phyloP scores from a whole-genome alignment of 1,140 invertebrate genomes.

The Theocolax elegans region DNA sequence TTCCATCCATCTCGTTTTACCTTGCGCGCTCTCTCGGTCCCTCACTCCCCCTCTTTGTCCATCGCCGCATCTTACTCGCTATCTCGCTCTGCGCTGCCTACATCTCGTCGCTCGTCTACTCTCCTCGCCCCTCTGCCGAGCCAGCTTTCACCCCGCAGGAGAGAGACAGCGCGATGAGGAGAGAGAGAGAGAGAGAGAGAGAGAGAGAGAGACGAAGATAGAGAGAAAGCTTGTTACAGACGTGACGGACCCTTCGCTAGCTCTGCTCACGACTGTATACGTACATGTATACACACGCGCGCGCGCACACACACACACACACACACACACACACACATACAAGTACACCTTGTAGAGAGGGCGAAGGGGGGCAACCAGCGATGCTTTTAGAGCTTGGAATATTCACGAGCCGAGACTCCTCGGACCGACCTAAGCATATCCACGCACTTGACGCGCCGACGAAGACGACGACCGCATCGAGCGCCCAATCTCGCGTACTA shows the following conservation, averaged over 20 bases:
- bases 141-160: constrained; percentile 39
- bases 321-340: too few species aligned
- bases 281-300: too few species aligned
- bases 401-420: constrained; percentile 56
- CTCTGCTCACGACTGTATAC: too few species aligned
- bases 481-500: background rate
- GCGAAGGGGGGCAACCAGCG: constrained; percentile 50
- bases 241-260: constrained; percentile 62
- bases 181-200: constrained; percentile 26
- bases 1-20: constrained; percentile 42
- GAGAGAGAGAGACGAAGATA: background rate
- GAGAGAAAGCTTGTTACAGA: constrained; percentile 57
- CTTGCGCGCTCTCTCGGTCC: constrained; percentile 44
- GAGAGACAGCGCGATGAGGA: background rate
- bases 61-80: constrained; percentile 15
- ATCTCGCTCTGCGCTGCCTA: constrained; percentile 4
- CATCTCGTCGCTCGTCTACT: background rate
- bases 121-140: background rate
- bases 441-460: constrained; percentile 3
- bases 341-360: constrained; percentile 53
- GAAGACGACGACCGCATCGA: background rate
- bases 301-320: too few species aligned
- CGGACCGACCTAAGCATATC: constrained; percentile 34
- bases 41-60: constrained; percentile 8
- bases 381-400: constrained; percentile 65